Conservation (phyloP, 2,888 invertebrate genomes). For the Diplazon laetatorius region DNA sequence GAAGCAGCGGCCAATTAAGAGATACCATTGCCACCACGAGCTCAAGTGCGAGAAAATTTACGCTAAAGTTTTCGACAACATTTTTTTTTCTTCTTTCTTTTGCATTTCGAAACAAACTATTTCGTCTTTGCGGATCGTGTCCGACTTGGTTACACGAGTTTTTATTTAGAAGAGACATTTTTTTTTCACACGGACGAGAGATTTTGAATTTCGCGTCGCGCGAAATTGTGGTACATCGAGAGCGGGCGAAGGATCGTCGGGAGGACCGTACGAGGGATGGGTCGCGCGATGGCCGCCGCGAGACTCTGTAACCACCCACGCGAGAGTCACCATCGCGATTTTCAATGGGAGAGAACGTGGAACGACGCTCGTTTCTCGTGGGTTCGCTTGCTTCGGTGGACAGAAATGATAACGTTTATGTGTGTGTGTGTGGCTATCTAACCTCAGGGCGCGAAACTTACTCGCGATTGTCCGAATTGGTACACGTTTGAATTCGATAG, state of each 20-base stretch:
- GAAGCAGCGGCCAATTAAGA: slow-evolving; percentile 73
- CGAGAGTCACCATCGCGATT: slow-evolving; percentile 53
- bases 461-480: no score
- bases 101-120: slow-evolving; percentile 17
- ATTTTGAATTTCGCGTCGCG: not conserved
- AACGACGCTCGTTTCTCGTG: slow-evolving; percentile 25
- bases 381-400: slow-evolving; percentile 19
- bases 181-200: no score
- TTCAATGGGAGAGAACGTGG: slow-evolving; percentile 51
- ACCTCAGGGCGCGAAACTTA: no score
- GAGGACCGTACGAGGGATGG: slow-evolving; percentile 32
- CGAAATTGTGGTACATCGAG: not conserved
- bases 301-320: slow-evolving; percentile 65
- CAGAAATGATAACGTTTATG: no score
- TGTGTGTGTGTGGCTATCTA: no score
- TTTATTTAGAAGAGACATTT: no score
- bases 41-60: no score
- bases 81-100: no score
- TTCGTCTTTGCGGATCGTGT: not conserved
- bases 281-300: slow-evolving; percentile 60
- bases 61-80: no score
- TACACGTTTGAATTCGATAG: slow-evolving; percentile 12
- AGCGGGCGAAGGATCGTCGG: not conserved
- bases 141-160: not conserved
- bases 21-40: slow-evolving; percentile 69